Evolutionary conservation across 2,113 vertebrate genomes (phyloP), one percentile per base, ranked within the genome.

Genomic region (Apaloderma vittatum): DNA sequence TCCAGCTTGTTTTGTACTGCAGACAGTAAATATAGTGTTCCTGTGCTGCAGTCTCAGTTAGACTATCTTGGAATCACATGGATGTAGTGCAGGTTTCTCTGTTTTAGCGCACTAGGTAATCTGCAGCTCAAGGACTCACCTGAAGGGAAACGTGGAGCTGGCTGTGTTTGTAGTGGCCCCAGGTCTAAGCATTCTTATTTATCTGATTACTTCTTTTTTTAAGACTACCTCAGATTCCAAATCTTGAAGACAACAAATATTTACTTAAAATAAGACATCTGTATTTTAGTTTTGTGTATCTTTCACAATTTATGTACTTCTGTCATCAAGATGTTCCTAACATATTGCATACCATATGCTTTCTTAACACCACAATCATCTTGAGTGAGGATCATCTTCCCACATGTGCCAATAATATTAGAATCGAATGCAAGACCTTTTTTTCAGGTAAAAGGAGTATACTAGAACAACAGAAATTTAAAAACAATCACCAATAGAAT

Each of bases 291-390:
- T 87, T 75, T 87, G 11, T 75, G 37, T 71, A 68, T 82, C 45
- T 93, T 87, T 91, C 77, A 87, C 77, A 68, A 84, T 89, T 87
- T 82, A 87, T 32, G 40, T 77, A 32, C 11, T 67, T 85, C 45
- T n/a, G 57, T 87, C 61, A 74, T 63, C 68, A 94, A 93, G 73
- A 89, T 78, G 23, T 74, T 89, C 88, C 30, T 61, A 87, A 75
- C 84, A 96, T 89, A 87, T 85, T 96, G 80, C 23, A 68, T 20
- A 37, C 37, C 91, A 89, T 97, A 93, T 81, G 86, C 55, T 95
- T 93, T 52, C 52, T 81, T 85, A 78, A 91, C 66, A 62, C n/a
- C 13, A 26, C 48, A 40, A 15, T 74, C 57, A 40, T 87, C 70
- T 90, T 87, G 30, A 75, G 43, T 26, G 37, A 85, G 21, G 32